A percentile compares a stretch with the other conserved stretches of the same genome.
Evolutionary conservation across 1,140 invertebrate species (phyloP).

Genomic region (Penaeus japonicus): DNA sequence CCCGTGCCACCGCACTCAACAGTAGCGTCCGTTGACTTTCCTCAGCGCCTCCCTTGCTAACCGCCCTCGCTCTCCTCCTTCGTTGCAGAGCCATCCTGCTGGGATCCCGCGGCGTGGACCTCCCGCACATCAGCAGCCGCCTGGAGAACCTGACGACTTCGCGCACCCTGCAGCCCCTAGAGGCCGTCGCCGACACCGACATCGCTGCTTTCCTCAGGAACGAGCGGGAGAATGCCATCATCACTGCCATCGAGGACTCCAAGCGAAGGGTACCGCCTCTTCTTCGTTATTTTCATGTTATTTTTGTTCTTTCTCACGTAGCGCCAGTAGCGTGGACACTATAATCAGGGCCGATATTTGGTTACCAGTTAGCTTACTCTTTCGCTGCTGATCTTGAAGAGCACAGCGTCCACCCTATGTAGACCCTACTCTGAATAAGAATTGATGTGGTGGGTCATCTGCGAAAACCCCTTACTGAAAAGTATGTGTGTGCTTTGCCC

Average conservation of each 20-base stretch:
- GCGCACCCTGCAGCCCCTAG: constrained; percentile 83
- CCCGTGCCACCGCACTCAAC: not conserved
- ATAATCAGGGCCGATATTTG: too few relatives aligned
- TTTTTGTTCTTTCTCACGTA: too few relatives aligned
- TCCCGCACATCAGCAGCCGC: constrained; percentile 89
- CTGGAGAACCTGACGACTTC: constrained; percentile 83
- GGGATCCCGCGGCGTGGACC: constrained; percentile 89
- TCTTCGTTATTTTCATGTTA: too few relatives aligned
- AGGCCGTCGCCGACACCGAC: constrained; percentile 79
- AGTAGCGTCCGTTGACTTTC: not conserved
- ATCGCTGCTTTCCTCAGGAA: constrained; percentile 88
- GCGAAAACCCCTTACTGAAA: too few relatives aligned
- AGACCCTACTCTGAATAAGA: too few relatives aligned
- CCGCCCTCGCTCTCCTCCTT: not conserved
- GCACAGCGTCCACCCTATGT: too few relatives aligned
- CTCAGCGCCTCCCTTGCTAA: not conserved
- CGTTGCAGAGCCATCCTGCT: constrained; percentile 75
- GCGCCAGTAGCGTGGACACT: too few relatives aligned
- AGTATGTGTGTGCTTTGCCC: too few relatives aligned
- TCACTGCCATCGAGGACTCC: constrained; percentile 81
- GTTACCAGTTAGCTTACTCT: too few relatives aligned
- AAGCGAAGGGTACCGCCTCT: constrained; percentile 25
- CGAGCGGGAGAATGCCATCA: constrained; percentile 92
- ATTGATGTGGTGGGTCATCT: too few relatives aligned
- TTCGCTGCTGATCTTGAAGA: too few relatives aligned